Evolutionary conservation across 23 tunicate genomes (phyloP), one percentile per base, ranked within the genome.

Genomic region (Ascidia mentula): DNA sequence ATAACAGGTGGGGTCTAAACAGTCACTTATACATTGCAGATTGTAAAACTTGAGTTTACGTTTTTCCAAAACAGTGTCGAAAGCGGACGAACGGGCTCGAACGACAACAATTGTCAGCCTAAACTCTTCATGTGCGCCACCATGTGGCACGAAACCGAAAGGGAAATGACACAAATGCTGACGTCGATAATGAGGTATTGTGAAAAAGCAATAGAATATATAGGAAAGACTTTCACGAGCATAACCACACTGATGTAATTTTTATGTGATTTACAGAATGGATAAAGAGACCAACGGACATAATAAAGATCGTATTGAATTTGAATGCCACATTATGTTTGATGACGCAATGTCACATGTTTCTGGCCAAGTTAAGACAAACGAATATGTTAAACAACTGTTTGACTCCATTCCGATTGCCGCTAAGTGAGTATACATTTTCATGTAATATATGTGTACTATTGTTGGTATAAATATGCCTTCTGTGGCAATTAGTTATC

Each of bases 81-180:
- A n/a, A n/a, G n/a, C n/a, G n/a, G n/a, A n/a, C n/a, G n/a, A n/a
- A n/a, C n/a, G n/a, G n/a, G n/a, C 40, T 39, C 81, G 22, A 69
- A 69, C 6, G 73, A 53, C 18, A 69, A 79, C 46, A 82, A 87
- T 34, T 78, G 73, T 69, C 46, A 79, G 37, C 99, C 99, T 6
- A 84, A 86, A 45, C 42, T 96, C 38, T 96, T 86, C 78, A 53
- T 96, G 69, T 96, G 99, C 88, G 87, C 99, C 77, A 96, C 99
- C 40, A 87, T 96, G 91, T 96, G 99, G 99, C 99, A 96, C 42
- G 99, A 96, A 84, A 92, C 91, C 12, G 92, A 96, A 76, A 85
- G 79, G 42, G 99, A 96, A 59, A 96, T 96, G 99, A 90, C 94
- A n/a, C 91, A 88, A 79, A 72, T 96, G 0, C 42, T 96, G 82